Evolutionary conservation across 1,140 invertebrate genomes (phyloP).

Genomic region (Homalodisca vitripennis): DNA sequence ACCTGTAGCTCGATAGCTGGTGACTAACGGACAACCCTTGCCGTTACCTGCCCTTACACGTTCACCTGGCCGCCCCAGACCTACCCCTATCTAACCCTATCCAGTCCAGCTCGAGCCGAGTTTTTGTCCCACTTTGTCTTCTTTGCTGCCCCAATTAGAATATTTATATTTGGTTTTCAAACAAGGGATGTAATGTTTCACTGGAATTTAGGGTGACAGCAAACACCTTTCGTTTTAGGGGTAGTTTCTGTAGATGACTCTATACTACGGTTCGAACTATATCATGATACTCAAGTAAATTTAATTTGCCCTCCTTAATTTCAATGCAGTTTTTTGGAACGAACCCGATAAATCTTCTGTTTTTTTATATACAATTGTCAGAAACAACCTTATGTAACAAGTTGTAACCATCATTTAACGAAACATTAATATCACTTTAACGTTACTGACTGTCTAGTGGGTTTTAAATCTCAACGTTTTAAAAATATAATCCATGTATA

Average conservation of each 20-base stretch:
- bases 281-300: no score
- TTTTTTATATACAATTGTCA: no score
- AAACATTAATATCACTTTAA: no score
- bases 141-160: constrained; percentile 11
- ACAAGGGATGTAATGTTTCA: constrained; percentile 12
- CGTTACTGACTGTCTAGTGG: no score
- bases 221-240: neutral
- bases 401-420: no score
- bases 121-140: constrained; percentile 4
- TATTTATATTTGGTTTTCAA: constrained; percentile 8
- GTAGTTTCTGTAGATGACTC: neutral
- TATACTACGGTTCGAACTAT: no score
- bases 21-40: constrained; percentile 22
- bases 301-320: no score
- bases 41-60: neutral
- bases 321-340: no score
- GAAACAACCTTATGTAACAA: no score
- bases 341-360: no score
- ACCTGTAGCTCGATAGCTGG: neutral
- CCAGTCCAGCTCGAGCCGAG: neutral
- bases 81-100: neutral
- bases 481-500: no score
- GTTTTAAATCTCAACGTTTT: no score
- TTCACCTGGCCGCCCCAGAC: neutral
- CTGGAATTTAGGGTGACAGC: neutral